These are phyloP conservation scores for Sturmia bella DNA, from an alignment of 2,888 invertebrate species.

Conservation along the genomic window DNA sequence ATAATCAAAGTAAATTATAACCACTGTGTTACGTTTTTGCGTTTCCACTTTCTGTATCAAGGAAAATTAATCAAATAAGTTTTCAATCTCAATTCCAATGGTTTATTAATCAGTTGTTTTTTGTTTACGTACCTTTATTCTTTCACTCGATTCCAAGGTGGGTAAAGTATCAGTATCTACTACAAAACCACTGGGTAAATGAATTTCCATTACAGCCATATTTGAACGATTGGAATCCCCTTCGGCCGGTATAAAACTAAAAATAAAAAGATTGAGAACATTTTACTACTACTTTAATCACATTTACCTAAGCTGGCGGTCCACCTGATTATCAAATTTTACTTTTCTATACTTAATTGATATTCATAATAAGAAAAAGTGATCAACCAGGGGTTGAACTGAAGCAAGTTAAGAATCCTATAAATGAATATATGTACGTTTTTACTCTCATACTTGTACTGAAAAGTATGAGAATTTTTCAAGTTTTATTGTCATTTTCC, in stretches of 20 bases:
- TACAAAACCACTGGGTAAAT: slow-evolving; percentile 94
- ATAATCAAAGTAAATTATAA: slow-evolving; percentile 90
- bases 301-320: too few relatives aligned
- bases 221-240: slow-evolving; percentile 84
- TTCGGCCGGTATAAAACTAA: slow-evolving; percentile 78
- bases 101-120: too few relatives aligned
- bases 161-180: slow-evolving; percentile 91
- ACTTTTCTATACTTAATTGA: too few relatives aligned
- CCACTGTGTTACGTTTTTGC: slow-evolving; percentile 85
- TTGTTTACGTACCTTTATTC: slow-evolving; percentile 76
- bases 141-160: slow-evolving; percentile 84
- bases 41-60: slow-evolving; percentile 85
- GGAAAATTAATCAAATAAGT: background rate
- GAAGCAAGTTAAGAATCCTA: too few relatives aligned
- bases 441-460: too few relatives aligned
- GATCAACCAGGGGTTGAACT: too few relatives aligned
- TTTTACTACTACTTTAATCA: too few relatives aligned
- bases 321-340: too few relatives aligned
- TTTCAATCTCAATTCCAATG: background rate
- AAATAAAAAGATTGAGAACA: background rate
- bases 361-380: too few relatives aligned
- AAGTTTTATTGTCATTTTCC: too few relatives aligned
- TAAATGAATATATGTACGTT: too few relatives aligned
- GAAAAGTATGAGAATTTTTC: too few relatives aligned
- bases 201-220: slow-evolving; percentile 95